Base-by-base conservation (phyloP, 2,888 invertebrate species). In the Pegoplata infirma region DNA sequence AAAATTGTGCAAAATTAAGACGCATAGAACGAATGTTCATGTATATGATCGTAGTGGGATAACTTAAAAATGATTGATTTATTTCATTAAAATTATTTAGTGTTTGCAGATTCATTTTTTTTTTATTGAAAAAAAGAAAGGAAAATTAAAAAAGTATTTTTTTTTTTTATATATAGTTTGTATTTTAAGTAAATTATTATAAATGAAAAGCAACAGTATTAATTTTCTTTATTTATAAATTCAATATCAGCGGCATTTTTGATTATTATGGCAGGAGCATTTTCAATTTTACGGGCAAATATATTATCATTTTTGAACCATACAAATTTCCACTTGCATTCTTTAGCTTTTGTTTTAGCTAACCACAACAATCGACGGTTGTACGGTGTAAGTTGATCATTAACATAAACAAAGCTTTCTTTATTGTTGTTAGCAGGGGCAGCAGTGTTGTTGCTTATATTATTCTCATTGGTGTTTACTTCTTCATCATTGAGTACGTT, bases 81-180 rank as follows among this genome's bases (percentile, higher is more conserved):
- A 58, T 58, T 58, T 58, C 19, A 6, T 51, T 8, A 19, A 51
- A 51, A 4, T 51, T 10, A 51, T 51, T 19, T 19, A 51, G 19
- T 19, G 19, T 51, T 51, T 51, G 49, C 3, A n/a, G n/a, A n/a
- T n/a, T n/a, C n/a, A n/a, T n/a, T n/a, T n/a, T n/a, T n/a, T n/a
- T n/a, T n/a, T n/a, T n/a, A n/a, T n/a, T n/a, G n/a, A n/a, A n/a
- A n/a, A n/a, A n/a, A n/a, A n/a, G n/a, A n/a, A n/a, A n/a, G n/a
- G n/a, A n/a, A n/a, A n/a, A n/a, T n/a, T n/a, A n/a, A n/a, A n/a
- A n/a, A n/a, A n/a, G n/a, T n/a, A n/a, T n/a, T n/a, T n/a, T n/a
- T n/a, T n/a, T n/a, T n/a, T n/a, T n/a, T n/a, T n/a, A n/a, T n/a
- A n/a, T n/a, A n/a, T n/a, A n/a, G n/a, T n/a, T n/a, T n/a, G n/a